Percentiles rank a stretch among this genome's conserved stretches.
phyloP scores from a whole-genome alignment of 2,888 invertebrate genomes.

The Dicyrtomina minuta region DNA sequence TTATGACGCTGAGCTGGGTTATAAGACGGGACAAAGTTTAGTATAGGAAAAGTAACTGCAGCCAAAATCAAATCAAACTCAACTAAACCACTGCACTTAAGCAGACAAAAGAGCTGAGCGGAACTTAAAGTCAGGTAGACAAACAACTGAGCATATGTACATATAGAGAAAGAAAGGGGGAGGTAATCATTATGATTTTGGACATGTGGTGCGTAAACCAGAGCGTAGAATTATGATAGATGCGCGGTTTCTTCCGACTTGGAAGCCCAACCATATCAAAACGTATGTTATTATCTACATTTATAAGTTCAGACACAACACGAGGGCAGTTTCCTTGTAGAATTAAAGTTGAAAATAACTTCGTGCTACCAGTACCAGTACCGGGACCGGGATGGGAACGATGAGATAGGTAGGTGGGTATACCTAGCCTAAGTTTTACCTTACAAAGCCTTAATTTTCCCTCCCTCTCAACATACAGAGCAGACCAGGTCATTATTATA shows the following conservation, averaged over 20 bases:
- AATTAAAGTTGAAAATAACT: too few relatives aligned
- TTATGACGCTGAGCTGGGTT: too few relatives aligned
- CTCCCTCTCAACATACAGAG: background rate
- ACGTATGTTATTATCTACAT: background rate
- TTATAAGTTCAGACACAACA: background rate
- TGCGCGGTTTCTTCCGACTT: background rate
- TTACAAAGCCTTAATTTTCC: too few relatives aligned
- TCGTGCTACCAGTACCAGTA: too few relatives aligned
- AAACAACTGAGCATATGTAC: background rate
- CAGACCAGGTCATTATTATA: background rate
- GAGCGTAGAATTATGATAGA: background rate
- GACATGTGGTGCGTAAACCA: background rate
- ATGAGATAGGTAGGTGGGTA: background rate
- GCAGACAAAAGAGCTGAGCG: background rate
- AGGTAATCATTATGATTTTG: constrained; percentile 18
- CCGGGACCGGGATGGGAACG: too few relatives aligned
- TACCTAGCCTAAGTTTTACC: too few relatives aligned
- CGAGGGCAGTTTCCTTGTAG: too few relatives aligned
- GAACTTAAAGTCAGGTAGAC: background rate
- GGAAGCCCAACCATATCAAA: background rate
- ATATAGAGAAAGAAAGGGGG: constrained; percentile 3
- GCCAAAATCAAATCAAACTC: background rate
- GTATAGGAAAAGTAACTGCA: too few relatives aligned
- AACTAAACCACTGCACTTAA: background rate
- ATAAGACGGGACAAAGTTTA: background rate